Percentiles rank a stretch among this genome's conserved stretches.
phyloP scores from a whole-genome alignment of 2,888 invertebrate species.

The Euphydryas editha region DNA sequence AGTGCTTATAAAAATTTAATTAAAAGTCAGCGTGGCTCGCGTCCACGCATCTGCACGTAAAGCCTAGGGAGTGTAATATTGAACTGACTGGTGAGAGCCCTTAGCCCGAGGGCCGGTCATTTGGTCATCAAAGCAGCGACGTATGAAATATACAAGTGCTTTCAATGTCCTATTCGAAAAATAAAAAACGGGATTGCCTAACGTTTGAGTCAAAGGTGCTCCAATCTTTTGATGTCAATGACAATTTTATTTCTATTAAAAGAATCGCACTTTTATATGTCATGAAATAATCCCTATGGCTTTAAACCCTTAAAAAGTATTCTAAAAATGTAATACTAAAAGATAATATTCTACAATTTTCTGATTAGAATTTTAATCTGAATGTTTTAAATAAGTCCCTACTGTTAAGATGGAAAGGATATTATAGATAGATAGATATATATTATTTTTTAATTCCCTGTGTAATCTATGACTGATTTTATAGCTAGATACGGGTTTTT shows the following conservation, averaged over 20 bases:
- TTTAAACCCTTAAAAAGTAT: neutral
- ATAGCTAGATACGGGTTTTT: too few relatives aligned
- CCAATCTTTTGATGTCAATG: slow-evolving; percentile 44
- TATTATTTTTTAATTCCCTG: too few relatives aligned
- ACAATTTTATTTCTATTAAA: slow-evolving; percentile 29
- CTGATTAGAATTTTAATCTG: neutral
- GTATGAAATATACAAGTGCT: slow-evolving; percentile 48
- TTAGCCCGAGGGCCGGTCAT: slow-evolving; percentile 54
- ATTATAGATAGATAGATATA: too few relatives aligned
- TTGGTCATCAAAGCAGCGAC: slow-evolving; percentile 56
- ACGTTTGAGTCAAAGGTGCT: slow-evolving; percentile 45
- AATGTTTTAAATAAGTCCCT: neutral
- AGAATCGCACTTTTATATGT: slow-evolving; percentile 9
- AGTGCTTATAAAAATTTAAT: slow-evolving; percentile 30
- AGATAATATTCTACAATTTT: slow-evolving; percentile 1
- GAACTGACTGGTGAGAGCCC: slow-evolving; percentile 52
- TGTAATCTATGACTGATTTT: too few relatives aligned
- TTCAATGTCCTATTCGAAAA: slow-evolving; percentile 45
- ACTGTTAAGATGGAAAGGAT: too few relatives aligned
- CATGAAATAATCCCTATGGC: neutral
- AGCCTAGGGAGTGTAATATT: slow-evolving; percentile 38
- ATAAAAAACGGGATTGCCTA: slow-evolving; percentile 46
- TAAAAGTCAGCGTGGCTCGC: slow-evolving; percentile 17
- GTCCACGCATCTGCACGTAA: slow-evolving; percentile 32
- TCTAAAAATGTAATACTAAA: neutral